Conservation (phyloP, 2,797 vertebrate genomes). For the Eidolon dupreanum region DNA sequence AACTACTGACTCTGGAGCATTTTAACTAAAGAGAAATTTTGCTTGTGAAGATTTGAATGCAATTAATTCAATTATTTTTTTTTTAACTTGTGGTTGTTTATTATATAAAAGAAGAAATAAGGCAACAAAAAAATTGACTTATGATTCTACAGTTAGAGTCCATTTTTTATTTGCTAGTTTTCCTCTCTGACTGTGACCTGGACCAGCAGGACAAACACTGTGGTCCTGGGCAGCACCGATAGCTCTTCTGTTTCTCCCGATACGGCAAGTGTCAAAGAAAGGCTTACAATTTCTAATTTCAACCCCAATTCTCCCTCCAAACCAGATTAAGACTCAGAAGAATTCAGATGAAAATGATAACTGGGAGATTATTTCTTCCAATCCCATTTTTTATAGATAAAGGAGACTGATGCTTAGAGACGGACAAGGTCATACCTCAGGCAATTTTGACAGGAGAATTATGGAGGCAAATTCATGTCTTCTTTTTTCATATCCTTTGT, state of each 20-base stretch:
- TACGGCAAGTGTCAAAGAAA: not conserved
- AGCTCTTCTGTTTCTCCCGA: not conserved
- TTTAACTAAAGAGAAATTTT: not conserved
- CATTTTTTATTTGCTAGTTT: not conserved
- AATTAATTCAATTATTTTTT: not conserved
- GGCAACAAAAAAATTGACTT: not conserved
- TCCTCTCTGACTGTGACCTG: not conserved
- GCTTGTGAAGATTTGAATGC: not conserved
- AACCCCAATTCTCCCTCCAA: not conserved
- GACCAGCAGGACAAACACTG: not conserved
- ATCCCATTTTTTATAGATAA: not conserved
- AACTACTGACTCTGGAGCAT: not conserved
- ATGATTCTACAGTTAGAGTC: not conserved
- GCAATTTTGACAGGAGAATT: not conserved
- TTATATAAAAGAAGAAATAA: constrained; percentile 16
- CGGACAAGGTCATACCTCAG: too few species aligned
- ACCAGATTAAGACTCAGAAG: not conserved
- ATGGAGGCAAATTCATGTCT: not conserved
- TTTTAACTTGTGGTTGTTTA: not conserved
- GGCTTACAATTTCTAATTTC: not conserved
- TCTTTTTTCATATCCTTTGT: not conserved
- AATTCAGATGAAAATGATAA: not conserved
- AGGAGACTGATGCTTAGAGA: not conserved
- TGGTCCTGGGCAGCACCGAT: rapidly evolving
- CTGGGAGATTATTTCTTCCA: not conserved